Percentiles rank a stretch among this genome's conserved stretches.
Conservation (phyloP, 1,140 invertebrate genomes). For the Ericerus pela region DNA sequence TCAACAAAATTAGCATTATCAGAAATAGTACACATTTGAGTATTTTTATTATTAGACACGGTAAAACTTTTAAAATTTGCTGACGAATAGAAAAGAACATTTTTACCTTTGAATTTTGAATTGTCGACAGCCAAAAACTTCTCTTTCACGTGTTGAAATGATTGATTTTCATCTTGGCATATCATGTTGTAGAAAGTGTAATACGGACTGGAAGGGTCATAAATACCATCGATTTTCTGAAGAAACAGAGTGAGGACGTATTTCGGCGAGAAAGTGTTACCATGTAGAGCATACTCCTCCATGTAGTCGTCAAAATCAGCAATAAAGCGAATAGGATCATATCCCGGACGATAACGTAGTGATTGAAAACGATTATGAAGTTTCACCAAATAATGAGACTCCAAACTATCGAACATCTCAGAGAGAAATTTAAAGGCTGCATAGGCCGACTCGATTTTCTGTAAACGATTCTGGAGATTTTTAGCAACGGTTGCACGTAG, state of each 20-base stretch:
- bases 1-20: no score
- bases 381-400: not conserved
- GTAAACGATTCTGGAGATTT: not conserved
- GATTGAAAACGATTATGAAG: not conserved
- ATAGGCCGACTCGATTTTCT: not conserved
- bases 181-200: not conserved
- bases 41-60: no score
- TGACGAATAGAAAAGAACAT: no score
- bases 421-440: not conserved
- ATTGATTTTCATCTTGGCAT: not conserved
- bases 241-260: not conserved
- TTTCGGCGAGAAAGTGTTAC: not conserved
- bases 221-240: not conserved
- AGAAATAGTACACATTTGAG: no score
- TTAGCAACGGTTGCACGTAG: not conserved
- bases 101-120: no score
- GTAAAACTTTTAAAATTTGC: no score
- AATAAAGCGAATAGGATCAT: not conserved
- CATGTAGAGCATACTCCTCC: not conserved
- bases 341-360: not conserved
- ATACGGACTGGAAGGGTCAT: not conserved
- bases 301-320: not conserved
- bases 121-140: no score
- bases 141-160: not conserved
- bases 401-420: not conserved